Conservation (phyloP, 2,113 vertebrate genomes). For the Synchiropus splendidus region DNA sequence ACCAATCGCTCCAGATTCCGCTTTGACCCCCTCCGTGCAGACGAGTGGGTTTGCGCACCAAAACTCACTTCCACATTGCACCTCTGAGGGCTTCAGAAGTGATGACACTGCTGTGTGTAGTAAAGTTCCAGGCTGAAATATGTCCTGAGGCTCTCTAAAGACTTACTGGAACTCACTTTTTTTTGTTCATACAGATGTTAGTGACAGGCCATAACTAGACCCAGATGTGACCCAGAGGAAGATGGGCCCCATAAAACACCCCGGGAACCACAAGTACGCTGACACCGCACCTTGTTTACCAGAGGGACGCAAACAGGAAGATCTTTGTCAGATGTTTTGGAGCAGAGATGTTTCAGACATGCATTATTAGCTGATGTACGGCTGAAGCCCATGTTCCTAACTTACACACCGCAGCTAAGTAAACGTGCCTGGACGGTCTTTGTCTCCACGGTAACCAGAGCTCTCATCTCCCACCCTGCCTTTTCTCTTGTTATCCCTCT, state of each 20-base stretch:
- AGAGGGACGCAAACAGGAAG: slow-evolving; percentile 1
- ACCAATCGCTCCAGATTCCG: too few relatives aligned
- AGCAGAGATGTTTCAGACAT: neutral
- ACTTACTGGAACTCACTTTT: slow-evolving; percentile 15
- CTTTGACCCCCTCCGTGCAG: too few relatives aligned
- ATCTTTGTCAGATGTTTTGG: neutral
- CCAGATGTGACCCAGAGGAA: slow-evolving; percentile 40
- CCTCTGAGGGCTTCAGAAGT: too few relatives aligned
- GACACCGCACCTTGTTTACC: slow-evolving; percentile 32
- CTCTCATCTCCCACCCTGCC: slow-evolving; percentile 8
- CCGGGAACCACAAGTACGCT: slow-evolving; percentile 19
- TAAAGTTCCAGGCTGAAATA: slow-evolving; percentile 5
- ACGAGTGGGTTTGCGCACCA: too few relatives aligned
- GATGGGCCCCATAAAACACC: slow-evolving; percentile 24
- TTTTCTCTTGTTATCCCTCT: slow-evolving; percentile 9
- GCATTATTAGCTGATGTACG: neutral
- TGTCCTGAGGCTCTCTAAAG: slow-evolving; percentile 7
- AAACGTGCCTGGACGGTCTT: neutral
- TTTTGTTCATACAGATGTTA: slow-evolving; percentile 31
- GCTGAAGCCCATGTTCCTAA: too few relatives aligned
- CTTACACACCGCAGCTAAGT: too few relatives aligned
- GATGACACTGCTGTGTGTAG: too few relatives aligned
- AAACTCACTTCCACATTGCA: too few relatives aligned
- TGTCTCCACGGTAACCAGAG: slow-evolving; percentile 3
- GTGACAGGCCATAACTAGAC: slow-evolving; percentile 34